Conservation (phyloP, 2,797 vertebrate species). For the Paedocypris micromegethes region DNA sequence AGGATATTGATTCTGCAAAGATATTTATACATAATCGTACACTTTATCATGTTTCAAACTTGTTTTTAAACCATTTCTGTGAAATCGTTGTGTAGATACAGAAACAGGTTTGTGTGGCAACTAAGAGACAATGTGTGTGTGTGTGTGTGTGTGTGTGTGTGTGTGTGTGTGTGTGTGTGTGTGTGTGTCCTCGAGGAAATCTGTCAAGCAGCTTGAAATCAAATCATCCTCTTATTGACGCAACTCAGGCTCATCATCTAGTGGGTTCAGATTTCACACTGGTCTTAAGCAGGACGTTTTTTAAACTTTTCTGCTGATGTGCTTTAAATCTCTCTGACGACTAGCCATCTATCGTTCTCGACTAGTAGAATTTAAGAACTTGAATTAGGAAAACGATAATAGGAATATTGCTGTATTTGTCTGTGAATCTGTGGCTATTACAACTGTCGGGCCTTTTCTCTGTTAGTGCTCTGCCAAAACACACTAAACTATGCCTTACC, state of each 20-base stretch:
- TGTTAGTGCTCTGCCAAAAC: conserved; percentile 30
- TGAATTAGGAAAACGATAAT: conserved; percentile 5
- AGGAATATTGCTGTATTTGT: neutral
- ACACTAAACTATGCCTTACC: conserved; percentile 64
- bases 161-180: too few relatives aligned
- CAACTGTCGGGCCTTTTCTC: neutral
- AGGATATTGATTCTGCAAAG: neutral
- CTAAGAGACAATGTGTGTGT: neutral
- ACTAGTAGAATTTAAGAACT: neutral
- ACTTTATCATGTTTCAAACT: conserved; percentile 2
- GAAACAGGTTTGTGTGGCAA: neutral
- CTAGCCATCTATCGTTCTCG: neutral
- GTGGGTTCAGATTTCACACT: neutral
- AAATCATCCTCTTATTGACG: neutral
- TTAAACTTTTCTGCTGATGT: neutral
- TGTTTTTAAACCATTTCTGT: neutral
- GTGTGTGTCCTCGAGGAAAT: too few relatives aligned
- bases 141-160: too few relatives aligned
- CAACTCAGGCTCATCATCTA: conserved; percentile 6
- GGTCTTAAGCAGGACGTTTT: too few relatives aligned
- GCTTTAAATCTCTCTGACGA: neutral
- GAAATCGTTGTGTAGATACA: conserved; percentile 1
- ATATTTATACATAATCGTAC: conserved; percentile 2
- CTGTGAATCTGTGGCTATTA: neutral
- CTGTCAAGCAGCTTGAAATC: too few relatives aligned